Evolutionary conservation across 2,888 invertebrate genomes (phyloP), one percentile per base, ranked within the genome.

Genomic region (Sphaeridia pumilis): DNA sequence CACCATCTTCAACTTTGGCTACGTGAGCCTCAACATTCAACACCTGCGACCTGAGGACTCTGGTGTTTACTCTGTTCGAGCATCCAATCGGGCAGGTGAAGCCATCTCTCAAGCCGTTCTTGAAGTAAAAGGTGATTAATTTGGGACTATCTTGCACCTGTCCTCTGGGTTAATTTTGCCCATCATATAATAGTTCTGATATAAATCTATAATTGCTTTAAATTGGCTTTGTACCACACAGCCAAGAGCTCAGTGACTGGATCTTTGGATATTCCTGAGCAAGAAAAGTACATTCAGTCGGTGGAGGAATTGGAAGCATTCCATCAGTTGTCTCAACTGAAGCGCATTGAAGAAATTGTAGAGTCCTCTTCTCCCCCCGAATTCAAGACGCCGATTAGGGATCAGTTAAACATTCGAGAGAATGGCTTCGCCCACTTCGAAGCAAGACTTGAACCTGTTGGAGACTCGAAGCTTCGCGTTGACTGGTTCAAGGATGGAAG

Each of bases 21-120:
- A 93, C 80, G 93, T 94, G 77, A 90, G 92, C 76, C 84, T 95
- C 70, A 94, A 94, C 76, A 93, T 97, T 74, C 79, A 92, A 83
- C 93, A 94, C 83, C 85, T 94, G 79, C 86, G 93, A 77, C 83
- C 85, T 78, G 95, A 97, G 82, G 97, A 98, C 82, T 84, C 87
- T 70, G 94, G 94, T 74, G 84, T 85, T 73, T 92, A 92, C 68
- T 88, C 87, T 67, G 87, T 87, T 70, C 82, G 88, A 69, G 92
- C 90, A 74, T 83, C 87, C 65, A 92, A 92, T 71, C 83, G 84
- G 69, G 77, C 84, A 69, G 92, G 92, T 66, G 90, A 92, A 75
- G 89, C 90, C 20, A 27, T 57, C 22, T 52, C 54, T 14, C 54
- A 57, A 25, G 51, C 57, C 31, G 46, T 47, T 36, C 50, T 57